Percentiles rank a stretch among this genome's conserved stretches.
Evolutionary conservation across 2,797 vertebrate species (phyloP).

Genomic region (Eremophila alpestris): DNA sequence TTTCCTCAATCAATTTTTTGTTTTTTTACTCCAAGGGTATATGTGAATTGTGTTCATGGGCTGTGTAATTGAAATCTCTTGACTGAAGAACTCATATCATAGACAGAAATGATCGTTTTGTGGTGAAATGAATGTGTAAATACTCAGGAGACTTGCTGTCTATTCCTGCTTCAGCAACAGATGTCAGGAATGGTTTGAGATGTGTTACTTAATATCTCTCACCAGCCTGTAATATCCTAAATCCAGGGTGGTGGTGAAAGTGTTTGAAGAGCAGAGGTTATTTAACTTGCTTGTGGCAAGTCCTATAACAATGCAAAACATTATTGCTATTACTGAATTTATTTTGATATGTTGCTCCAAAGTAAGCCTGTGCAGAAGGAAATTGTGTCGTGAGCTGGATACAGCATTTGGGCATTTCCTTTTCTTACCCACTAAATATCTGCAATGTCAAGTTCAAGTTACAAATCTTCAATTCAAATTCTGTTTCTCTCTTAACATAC

Average conservation of each 20-base stretch:
- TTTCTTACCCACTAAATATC: background rate
- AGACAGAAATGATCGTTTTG: background rate
- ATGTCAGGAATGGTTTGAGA: conserved; percentile 49
- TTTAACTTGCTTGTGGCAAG: background rate
- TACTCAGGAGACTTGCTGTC: background rate
- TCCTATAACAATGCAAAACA: background rate
- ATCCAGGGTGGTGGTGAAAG: background rate
- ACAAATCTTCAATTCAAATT: background rate
- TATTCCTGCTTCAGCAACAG: conserved; percentile 24
- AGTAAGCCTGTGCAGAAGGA: background rate
- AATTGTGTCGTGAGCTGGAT: background rate
- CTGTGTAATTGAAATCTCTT: conserved; percentile 53
- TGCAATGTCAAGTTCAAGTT: background rate
- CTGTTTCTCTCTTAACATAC: background rate
- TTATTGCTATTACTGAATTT: background rate
- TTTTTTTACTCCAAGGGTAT: conserved; percentile 25
- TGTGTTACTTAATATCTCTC: conserved; percentile 17
- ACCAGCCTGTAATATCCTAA: conserved; percentile 22
- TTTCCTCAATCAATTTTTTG: background rate
- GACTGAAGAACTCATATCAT: background rate
- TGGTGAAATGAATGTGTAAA: conserved; percentile 39
- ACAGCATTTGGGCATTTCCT: background rate
- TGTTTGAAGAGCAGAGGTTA: background rate
- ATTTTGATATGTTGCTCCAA: background rate
- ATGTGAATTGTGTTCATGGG: conserved; percentile 23